Evolutionary conservation across 2,888 invertebrate species (phyloP), one percentile per base, ranked within the genome.

Genomic region (Chymomyza amoena): DNA sequence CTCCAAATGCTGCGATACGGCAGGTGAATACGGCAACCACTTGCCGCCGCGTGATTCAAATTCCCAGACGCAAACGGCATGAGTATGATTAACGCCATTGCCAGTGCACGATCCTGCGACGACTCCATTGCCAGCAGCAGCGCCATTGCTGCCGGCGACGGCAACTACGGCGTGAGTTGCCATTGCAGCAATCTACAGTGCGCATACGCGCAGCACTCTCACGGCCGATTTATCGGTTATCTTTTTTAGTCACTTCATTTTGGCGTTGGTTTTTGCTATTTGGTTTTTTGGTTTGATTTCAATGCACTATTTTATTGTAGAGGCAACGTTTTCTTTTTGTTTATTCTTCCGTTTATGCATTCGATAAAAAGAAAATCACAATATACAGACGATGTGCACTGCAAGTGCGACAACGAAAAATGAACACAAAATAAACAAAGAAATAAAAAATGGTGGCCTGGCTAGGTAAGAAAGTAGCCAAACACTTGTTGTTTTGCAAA

Each of bases 1-100:
- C 91, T 97, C 97, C 77, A 97, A 92, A 73, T 96, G 96, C 88
- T 97, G 96, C 0, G 96, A 95, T 6, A 97, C 97, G 6, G 95
- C 96, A 0, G 97, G 96, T 64, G 95, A 95, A 91, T 97, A 97
- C 0, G 97, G 97, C 90, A 96, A 93, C 97, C 97, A 97, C 88
- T 95, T 94, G 65, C 90, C 90, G 72, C 90, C 90, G 56, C 89
- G 85, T 39, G 91, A 89, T 68, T 92, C 92, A 70, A 88, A 91
- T 81, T 92, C 92, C 92, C 92, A 92, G 52, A 92, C 92, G 66
- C 92, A 92, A 52, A 92, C 92, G 65, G 91, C 92, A 80, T 92
- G 92, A 57, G 89, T 87, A 59, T 89, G 78, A 64, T 81, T 83
- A 54, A 85, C 65, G 61, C 70, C 61, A 20, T 64, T 73, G 25